Evolutionary conservation across 2,113 vertebrate species (phyloP).

Genomic region (Platanista minor): DNA sequence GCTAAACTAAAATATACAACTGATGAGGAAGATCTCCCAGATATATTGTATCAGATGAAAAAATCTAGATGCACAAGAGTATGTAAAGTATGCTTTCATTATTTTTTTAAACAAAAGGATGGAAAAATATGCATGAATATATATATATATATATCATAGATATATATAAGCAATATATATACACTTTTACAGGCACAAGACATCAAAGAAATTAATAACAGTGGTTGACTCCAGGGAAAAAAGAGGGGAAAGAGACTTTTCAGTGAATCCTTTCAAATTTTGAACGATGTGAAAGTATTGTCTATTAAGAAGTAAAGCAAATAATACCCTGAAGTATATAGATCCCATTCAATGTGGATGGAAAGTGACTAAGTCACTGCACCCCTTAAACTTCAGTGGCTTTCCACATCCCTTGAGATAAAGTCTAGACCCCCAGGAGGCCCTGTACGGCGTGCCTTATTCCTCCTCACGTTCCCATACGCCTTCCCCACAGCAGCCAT

Average conservation of each 20-base stretch:
- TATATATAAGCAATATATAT: neutral
- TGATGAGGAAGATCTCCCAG: too few species aligned
- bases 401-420: neutral
- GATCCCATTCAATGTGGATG: neutral
- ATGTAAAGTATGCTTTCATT: neutral
- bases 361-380: neutral
- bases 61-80: neutral
- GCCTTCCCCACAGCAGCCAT: neutral
- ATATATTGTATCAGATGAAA: neutral
- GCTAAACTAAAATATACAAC: neutral
- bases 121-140: neutral
- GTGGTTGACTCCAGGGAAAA: neutral
- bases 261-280: neutral
- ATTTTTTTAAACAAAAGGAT: neutral
- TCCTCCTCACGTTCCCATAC: rapidly evolving
- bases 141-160: neutral
- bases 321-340: neutral
- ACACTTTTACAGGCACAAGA: neutral
- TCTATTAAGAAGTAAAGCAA: neutral
- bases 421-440: neutral
- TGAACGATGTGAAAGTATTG: neutral
- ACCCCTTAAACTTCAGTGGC: neutral
- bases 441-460: rapidly evolving
- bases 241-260: neutral
- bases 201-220: neutral